These are phyloP conservation scores for Apodemus agrarius DNA, from an alignment of 2,797 vertebrate genomes.

Conservation along the genomic window DNA sequence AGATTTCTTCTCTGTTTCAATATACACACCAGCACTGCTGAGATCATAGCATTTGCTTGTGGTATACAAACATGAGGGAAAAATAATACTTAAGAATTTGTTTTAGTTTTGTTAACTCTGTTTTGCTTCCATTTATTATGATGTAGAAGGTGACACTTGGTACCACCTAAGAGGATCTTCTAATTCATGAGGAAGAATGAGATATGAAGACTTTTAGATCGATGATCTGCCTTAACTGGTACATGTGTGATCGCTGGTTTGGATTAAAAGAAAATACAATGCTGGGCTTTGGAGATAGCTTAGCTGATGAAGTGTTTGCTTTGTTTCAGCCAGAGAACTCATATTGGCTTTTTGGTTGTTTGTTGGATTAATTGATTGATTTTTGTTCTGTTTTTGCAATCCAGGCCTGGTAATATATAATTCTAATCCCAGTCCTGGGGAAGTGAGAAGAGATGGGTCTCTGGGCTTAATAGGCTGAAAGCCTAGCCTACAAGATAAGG, in stretches of 20 bases:
- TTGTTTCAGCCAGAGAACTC: background rate
- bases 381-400: background rate
- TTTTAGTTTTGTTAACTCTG: background rate
- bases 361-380: background rate
- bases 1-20: background rate
- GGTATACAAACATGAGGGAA: accelerated
- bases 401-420: background rate
- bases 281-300: background rate
- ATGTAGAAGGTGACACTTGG: background rate
- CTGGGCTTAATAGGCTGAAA: background rate
- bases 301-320: background rate
- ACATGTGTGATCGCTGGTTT: background rate
- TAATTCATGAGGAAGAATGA: background rate
- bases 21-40: too few species aligned
- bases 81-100: background rate
- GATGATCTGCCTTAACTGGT: background rate
- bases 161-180: background rate
- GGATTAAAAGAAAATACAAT: background rate
- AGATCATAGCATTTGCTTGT: background rate
- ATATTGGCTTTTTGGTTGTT: background rate
- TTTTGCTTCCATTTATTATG: constrained; percentile 21
- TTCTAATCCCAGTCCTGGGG: background rate
- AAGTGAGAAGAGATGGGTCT: background rate
- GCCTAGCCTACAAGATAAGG: background rate
- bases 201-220: background rate